Evolutionary conservation across 2,113 vertebrate genomes (phyloP), one percentile per base, ranked within the genome.

Genomic region (human): DNA sequence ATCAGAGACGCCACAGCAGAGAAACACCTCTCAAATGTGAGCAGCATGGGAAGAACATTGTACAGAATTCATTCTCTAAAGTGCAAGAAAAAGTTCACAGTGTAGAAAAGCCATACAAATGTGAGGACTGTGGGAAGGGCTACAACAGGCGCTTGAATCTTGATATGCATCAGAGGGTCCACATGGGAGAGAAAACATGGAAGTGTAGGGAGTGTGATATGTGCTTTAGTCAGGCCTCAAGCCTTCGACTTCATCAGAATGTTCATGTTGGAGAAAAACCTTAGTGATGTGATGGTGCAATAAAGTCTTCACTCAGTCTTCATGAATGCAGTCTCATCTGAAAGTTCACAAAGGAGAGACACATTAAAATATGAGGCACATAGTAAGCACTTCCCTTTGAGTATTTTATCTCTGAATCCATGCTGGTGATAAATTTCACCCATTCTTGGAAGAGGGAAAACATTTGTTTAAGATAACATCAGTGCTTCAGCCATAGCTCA

Each of bases 321-420:
- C 55, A 18, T 43, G 83, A 32, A 66, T 75, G 52, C 78, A 75
- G 1, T 82, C 83, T 88, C 68, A 81, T 82, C 30, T 80, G 45
- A n/a, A 17, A 43, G 76, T 92, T 32, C 90, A 92, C 43, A 76
- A 55, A 35, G 52, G 38, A 25, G 85, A 70, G 48, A 83, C 83
- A 50, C 88, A n/a, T 14, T 91, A 81, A 89, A 50, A 30, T 90
- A 66, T 48, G 25, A 48, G 57, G 32, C 45, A 12, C 85, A 32
- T 43, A 25, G 23, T 66, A 75, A 94, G 43, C 35, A 35, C 52
- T 89, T 87, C 70, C 92, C 52, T 86, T 87, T 68, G 61, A 82
- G 83, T 73, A 81, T n/a, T 92, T 86, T 94, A 88, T 64, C 78
- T 30, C 30, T 75, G 89, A 81, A 81, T 48, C n/a, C 83, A 92